phyloP scores from a whole-genome alignment of 2,113 vertebrate genomes.

The Coryphaenoides rupestris region DNA sequence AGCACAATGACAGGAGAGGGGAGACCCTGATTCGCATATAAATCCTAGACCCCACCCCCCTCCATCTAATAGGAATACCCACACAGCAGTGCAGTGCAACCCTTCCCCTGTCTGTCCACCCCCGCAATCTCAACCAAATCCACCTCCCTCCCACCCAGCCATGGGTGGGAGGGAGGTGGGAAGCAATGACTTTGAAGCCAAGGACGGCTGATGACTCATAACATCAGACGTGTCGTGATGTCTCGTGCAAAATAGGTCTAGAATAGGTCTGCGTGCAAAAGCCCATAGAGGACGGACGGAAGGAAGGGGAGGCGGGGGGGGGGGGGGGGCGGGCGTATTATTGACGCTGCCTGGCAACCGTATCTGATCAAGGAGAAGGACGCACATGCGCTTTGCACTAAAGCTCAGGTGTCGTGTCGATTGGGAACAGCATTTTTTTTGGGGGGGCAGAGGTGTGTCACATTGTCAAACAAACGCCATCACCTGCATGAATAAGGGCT shows the following conservation, averaged over 20 bases:
- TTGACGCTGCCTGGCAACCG: neutral
- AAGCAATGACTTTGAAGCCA: slow-evolving; percentile 50
- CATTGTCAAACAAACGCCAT: slow-evolving; percentile 17
- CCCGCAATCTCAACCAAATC: slow-evolving; percentile 40
- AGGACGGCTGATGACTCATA: slow-evolving; percentile 37
- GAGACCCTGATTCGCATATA: slow-evolving; percentile 20
- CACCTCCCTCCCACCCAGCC: too few species aligned
- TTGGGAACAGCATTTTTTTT: slow-evolving; percentile 7
- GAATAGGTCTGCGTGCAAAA: too few species aligned
- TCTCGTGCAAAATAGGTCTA: too few species aligned
- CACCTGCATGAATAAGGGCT: neutral
- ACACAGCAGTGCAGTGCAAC: slow-evolving; percentile 28
- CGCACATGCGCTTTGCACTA: slow-evolving; percentile 22
- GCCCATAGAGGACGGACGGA: too few species aligned
- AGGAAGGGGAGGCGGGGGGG: too few species aligned
- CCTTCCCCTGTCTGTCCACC: slow-evolving; percentile 19
- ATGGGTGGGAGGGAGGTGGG: slow-evolving; percentile 24
- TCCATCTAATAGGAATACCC: slow-evolving; percentile 35
- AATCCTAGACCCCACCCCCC: slow-evolving; percentile 29
- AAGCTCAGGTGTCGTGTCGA: slow-evolving; percentile 38
- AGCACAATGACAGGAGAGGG: slow-evolving; percentile 23
- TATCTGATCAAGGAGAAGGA: slow-evolving; percentile 31
- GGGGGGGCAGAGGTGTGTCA: too few species aligned
- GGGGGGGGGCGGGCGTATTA: too few species aligned
- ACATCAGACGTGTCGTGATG: slow-evolving; percentile 13